Evolutionary conservation across 2,113 vertebrate genomes (phyloP), one percentile per base, ranked within the genome.

Genomic region (Vidua chalybeata): DNA sequence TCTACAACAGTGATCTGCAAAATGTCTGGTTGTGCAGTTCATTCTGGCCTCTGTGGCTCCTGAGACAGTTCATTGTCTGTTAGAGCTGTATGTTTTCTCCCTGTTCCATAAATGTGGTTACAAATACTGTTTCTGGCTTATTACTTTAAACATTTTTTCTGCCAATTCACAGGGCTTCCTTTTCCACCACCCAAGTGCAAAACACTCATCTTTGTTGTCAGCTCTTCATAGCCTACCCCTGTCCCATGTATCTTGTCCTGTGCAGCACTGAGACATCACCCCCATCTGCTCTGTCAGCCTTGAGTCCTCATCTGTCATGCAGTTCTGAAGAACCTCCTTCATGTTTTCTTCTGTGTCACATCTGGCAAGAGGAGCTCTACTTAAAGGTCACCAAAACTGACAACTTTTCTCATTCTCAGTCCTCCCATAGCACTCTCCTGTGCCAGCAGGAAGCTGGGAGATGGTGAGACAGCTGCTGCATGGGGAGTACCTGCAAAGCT

Each of bases 51-150:
- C 52, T 73, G 69, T 66, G 59, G 41, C 69, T 95, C 84, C 81
- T 10, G 6, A 89, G 91, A 73, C 71, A 67, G 41, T 77, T 96
- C 82, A 51, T 82, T 93, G 87, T 89, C 72, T 89, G n/a, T 82
- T 67, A 91, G 74, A 91, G 71, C 37, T 95, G 68, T 18, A 2
- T 84, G 80, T 49, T 73, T 95, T 67, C 39, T 3, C 24, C 22
- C 48, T 64, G 62, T 79, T 90, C 77, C 69, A 87, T 75, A 58
- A 86, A 66, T 52, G 55, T 55, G 72, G 63, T 95, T 94, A 76
- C 81, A 87, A 95, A 85, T 61, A 62, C 7, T 66, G 15, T 77
- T 88, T 90, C 55, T 95, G 79, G 23, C 75, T 83, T 93, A 73
- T n/a, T 91, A 58, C 77, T 94, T 92, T 51, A 58, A 87, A 68